Base-by-base conservation (phyloP, 2,888 invertebrate genomes). In the Apodemia hepburni region DNA sequence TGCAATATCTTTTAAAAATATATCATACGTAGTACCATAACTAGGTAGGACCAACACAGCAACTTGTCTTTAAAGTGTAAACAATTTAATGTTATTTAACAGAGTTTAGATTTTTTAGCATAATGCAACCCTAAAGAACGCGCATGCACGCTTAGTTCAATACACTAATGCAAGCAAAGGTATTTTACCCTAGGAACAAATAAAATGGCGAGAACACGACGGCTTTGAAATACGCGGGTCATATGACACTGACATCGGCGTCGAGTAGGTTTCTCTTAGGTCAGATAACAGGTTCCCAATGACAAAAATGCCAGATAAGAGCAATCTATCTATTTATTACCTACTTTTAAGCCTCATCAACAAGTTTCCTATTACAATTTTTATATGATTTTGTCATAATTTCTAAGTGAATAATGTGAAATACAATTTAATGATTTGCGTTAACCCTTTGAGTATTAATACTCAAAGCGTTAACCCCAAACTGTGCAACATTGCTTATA, bases 181-280 rank as follows among this genome's bases (percentile, higher is more conserved):
- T 69, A 73, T 74, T 69, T 74, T 70, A 70, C 72, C 67, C 72
- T 65, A 65, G 65, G 71, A 73, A 75, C 75, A 79, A 78, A 79
- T 78, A 76, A 80, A 78, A 77, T 74, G 66, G 75, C 75, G 75
- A 74, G 74, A 78, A 74, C 75, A 75, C 73, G 74, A 76, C 73
- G 72, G 69, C 75, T 79, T 75, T 78, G 75, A 78, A 76, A 77
- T 72, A 73, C 77, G 71, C 72, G 77, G 79, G 77, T 81, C 80
- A 77, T 70, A 70, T 76, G 78, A 77, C 77, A 76, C 74, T 73
- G 75, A 74, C 75, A 71, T 71, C 64, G 69, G 69, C 65, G 62
- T 60, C 65, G 67, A 67, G 65, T 64, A 67, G 66, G 70, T 69
- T 67, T 73, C 69, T 72, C 73, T 70, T 68, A 69, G 67, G 70